These are phyloP conservation scores for Aphodius sticticus DNA, from an alignment of 2,888 invertebrate species.

Conservation along the genomic window DNA sequence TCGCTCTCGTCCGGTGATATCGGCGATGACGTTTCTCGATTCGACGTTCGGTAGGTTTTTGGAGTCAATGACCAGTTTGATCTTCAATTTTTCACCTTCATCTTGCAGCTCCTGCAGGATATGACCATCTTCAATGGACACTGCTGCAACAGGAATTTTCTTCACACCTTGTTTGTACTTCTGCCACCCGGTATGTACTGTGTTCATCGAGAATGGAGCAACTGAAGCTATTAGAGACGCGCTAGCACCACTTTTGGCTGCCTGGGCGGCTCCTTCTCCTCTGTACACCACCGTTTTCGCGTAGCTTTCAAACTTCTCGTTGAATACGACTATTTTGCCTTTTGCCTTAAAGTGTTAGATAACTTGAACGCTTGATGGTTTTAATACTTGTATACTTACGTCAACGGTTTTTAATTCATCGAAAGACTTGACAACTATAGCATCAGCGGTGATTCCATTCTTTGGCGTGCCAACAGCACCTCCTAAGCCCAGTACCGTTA, in stretches of 20 bases:
- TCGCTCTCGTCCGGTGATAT: slow-evolving; percentile 65
- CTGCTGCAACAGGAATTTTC: slow-evolving; percentile 77
- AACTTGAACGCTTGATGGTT: not conserved
- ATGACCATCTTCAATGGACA: slow-evolving; percentile 81
- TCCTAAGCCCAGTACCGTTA: slow-evolving; percentile 76
- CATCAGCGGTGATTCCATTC: slow-evolving; percentile 77
- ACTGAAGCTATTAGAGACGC: slow-evolving; percentile 79
- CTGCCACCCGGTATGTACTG: slow-evolving; percentile 81
- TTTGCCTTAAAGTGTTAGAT: slow-evolving; percentile 56
- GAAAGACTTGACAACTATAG: slow-evolving; percentile 75
- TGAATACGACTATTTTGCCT: slow-evolving; percentile 82
- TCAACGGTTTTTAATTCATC: slow-evolving; percentile 66
- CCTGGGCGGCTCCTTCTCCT: slow-evolving; percentile 70
- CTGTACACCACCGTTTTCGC: slow-evolving; percentile 73
- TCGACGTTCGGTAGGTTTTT: slow-evolving; percentile 63
- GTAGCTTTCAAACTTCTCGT: slow-evolving; percentile 72
- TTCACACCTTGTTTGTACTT: slow-evolving; percentile 65
- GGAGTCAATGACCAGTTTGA: slow-evolving; percentile 73
- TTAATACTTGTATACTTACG: slow-evolving; percentile 58
- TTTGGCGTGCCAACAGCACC: slow-evolving; percentile 72
- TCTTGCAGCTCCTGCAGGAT: slow-evolving; percentile 67
- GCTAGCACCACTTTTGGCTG: slow-evolving; percentile 77
- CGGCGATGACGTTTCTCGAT: slow-evolving; percentile 79
- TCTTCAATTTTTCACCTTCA: slow-evolving; percentile 56
- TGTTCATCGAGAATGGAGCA: slow-evolving; percentile 78